phyloP scores from a whole-genome alignment of 2,888 invertebrate species.

The Parnassius smintheus region DNA sequence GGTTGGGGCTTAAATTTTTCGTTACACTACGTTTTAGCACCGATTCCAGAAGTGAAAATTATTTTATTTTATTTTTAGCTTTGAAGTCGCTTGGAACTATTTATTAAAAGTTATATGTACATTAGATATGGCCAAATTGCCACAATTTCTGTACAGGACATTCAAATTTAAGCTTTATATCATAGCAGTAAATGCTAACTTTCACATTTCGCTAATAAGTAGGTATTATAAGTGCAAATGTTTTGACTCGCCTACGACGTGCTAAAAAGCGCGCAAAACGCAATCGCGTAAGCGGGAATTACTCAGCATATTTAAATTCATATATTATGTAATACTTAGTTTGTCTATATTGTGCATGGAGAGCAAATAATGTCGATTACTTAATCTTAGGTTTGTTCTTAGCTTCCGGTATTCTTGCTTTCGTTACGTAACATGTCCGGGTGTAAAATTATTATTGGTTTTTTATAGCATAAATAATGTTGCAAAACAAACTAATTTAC shows the following conservation, averaged over 20 bases:
- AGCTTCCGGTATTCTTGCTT: constrained; percentile 23
- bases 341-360: constrained; percentile 9
- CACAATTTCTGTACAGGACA: not conserved
- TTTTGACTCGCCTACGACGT: constrained; percentile 2
- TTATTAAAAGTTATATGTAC: no score
- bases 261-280: constrained; percentile 13
- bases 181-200: no score
- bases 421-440: constrained; percentile 9
- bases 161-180: constrained; percentile 4
- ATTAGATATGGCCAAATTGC: constrained; percentile 2
- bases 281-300: constrained; percentile 7
- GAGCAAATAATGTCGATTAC: constrained; percentile 18
- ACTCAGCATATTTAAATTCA: constrained; percentile 11
- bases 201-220: no score
- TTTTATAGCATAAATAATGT: no score
- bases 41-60: no score
- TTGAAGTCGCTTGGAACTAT: no score
- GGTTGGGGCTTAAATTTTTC: no score
- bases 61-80: no score
- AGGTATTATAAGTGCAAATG: not conserved
- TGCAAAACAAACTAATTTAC: no score
- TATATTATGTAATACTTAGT: constrained; percentile 9
- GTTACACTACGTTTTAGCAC: no score
- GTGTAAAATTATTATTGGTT: constrained; percentile 1
- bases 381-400: constrained; percentile 22